Conservation (phyloP, 1,140 invertebrate species). For the Drosophila chauvacae region DNA sequence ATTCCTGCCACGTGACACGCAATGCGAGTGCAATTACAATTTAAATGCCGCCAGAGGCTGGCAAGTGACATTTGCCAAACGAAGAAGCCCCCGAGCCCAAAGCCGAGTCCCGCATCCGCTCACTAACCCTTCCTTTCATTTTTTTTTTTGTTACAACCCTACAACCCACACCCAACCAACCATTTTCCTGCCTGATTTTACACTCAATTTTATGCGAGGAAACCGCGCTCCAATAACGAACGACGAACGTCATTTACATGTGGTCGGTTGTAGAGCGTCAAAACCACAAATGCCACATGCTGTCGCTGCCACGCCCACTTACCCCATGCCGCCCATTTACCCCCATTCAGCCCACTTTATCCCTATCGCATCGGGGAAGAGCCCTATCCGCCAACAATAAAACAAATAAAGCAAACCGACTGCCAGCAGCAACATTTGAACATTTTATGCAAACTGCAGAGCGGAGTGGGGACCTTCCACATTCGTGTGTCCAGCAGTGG, state of each 20-base stretch:
- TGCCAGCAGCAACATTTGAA: slow-evolving; percentile 72
- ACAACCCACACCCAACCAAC: slow-evolving; percentile 4
- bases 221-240: slow-evolving; percentile 80
- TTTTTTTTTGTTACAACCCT: background rate
- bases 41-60: slow-evolving; percentile 66
- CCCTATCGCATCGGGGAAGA: slow-evolving; percentile 25
- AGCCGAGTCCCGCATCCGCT: background rate
- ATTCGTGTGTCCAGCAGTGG: slow-evolving; percentile 1
- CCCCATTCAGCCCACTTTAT: slow-evolving; percentile 5
- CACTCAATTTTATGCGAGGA: slow-evolving; percentile 74
- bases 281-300: slow-evolving; percentile 83
- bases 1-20: slow-evolving; percentile 58
- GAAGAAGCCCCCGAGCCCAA: slow-evolving; percentile 21
- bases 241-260: slow-evolving; percentile 83
- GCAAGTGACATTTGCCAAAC: slow-evolving; percentile 39
- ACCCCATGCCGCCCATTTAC: background rate
- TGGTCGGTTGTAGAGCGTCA: slow-evolving; percentile 81
- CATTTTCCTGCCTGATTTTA: slow-evolving; percentile 49
- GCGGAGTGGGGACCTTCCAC: background rate
- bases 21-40: slow-evolving; percentile 76
- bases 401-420: slow-evolving; percentile 79
- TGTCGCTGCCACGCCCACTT: slow-evolving; percentile 43
- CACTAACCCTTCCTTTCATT: background rate
- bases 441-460: slow-evolving; percentile 66
- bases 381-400: slow-evolving; percentile 64